phyloP scores from a whole-genome alignment of 2,888 invertebrate species.

The Theretra japonica region DNA sequence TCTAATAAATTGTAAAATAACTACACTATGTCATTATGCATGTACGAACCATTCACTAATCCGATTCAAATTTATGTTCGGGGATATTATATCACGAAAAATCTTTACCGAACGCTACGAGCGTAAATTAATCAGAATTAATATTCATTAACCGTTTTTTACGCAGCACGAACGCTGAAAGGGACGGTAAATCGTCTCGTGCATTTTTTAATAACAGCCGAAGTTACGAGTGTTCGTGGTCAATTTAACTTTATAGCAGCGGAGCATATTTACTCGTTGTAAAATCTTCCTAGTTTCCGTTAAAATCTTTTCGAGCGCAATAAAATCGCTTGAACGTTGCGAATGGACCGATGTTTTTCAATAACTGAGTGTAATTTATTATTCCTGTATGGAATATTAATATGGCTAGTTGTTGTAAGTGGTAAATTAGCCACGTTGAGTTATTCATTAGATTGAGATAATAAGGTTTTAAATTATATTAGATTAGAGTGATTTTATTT shows the following conservation, averaged over 20 bases:
- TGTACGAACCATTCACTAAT: too few species aligned
- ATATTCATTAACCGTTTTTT: neutral
- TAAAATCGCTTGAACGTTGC: slow-evolving; percentile 44
- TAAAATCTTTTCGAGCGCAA: slow-evolving; percentile 43
- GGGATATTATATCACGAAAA: too few species aligned
- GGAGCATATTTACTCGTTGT: slow-evolving; percentile 44
- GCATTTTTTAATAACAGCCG: neutral
- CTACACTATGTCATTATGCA: too few species aligned
- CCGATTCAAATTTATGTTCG: too few species aligned
- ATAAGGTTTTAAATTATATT: too few species aligned
- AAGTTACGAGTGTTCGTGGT: slow-evolving; percentile 40
- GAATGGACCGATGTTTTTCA: slow-evolving; percentile 43
- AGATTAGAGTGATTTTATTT: too few species aligned
- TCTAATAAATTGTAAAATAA: too few species aligned
- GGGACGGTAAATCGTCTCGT: neutral
- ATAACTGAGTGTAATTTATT: slow-evolving; percentile 31
- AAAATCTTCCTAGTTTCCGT: slow-evolving; percentile 46
- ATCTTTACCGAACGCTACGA: too few species aligned
- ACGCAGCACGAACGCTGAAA: neutral
- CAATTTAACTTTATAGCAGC: slow-evolving; percentile 36
- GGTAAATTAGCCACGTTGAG: neutral
- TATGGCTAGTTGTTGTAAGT: neutral
- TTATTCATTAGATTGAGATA: too few species aligned
- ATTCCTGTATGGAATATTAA: slow-evolving; percentile 32
- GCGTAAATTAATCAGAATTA: too few species aligned